Evolutionary conservation across 2,888 invertebrate species (phyloP).

Genomic region (Harpalus rufipes): DNA sequence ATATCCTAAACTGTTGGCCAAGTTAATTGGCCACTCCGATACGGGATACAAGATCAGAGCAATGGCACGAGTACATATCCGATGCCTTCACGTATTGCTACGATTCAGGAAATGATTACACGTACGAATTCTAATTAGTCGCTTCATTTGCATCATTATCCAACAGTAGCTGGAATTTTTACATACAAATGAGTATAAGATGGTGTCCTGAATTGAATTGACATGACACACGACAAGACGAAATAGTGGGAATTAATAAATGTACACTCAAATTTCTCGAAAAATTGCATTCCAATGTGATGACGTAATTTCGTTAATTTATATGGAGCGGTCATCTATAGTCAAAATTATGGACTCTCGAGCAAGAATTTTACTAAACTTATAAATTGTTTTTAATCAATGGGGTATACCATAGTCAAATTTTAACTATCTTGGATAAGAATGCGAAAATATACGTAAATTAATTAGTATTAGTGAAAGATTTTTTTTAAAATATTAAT

Average conservation of each 20-base stretch:
- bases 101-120: slow-evolving; percentile 30
- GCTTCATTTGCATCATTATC: slow-evolving; percentile 42
- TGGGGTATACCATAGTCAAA: too few relatives aligned
- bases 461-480: too few relatives aligned
- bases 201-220: slow-evolving; percentile 5
- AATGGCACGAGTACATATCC: neutral
- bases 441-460: too few relatives aligned
- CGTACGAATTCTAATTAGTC: slow-evolving; percentile 38
- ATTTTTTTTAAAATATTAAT: too few relatives aligned
- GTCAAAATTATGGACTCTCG: too few relatives aligned
- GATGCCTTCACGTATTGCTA: slow-evolving; percentile 27
- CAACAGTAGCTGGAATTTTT: neutral
- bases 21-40: slow-evolving; percentile 56
- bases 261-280: too few relatives aligned
- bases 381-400: too few relatives aligned
- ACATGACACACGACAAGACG: neutral
- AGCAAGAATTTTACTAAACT: too few relatives aligned
- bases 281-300: too few relatives aligned
- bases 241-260: neutral
- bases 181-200: slow-evolving; percentile 2
- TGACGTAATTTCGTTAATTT: too few relatives aligned
- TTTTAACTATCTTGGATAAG: too few relatives aligned
- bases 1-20: slow-evolving; percentile 34
- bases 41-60: neutral
- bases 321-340: too few relatives aligned